Percentiles rank a stretch among this genome's conserved stretches.
Conservation (phyloP, 2,797 vertebrate species). For the Leptatherina wallacei region DNA sequence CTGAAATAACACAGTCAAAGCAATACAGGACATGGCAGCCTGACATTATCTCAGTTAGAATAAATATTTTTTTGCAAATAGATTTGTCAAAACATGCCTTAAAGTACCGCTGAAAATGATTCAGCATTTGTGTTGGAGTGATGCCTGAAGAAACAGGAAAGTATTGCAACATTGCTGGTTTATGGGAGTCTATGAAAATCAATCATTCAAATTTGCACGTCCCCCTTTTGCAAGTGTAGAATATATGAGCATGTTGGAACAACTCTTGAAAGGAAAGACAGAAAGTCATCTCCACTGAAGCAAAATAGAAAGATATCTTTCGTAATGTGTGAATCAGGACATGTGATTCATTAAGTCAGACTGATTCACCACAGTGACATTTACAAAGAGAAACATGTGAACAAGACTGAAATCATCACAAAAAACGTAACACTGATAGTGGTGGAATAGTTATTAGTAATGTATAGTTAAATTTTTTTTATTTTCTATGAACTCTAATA, state of each 20-base stretch:
- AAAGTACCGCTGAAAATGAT: background rate
- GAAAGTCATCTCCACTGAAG: too few relatives aligned
- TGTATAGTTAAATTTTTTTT: background rate
- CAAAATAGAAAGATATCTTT: background rate
- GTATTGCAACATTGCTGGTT: background rate
- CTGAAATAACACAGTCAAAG: conserved; percentile 51
- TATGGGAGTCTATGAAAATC: background rate
- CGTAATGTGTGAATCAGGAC: background rate
- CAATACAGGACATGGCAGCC: conserved; percentile 57
- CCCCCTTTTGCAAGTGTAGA: background rate
- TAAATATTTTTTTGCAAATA: conserved; percentile 15
- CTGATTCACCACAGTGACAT: conserved; percentile 30
- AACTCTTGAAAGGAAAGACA: too few relatives aligned
- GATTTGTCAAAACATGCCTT: conserved; percentile 21
- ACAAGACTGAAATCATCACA: background rate
- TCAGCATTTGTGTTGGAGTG: conserved; percentile 2
- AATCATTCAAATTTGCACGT: background rate
- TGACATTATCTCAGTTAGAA: conserved; percentile 41
- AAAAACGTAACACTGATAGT: background rate
- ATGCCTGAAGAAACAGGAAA: background rate
- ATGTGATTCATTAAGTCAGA: conserved; percentile 18
- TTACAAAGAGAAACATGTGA: background rate
- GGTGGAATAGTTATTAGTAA: background rate
- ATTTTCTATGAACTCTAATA: too few relatives aligned
- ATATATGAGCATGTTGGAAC: background rate